These are phyloP conservation scores for Illadopsis cleaveri DNA, from an alignment of 2,113 vertebrate genomes.

Conservation along the genomic window DNA sequence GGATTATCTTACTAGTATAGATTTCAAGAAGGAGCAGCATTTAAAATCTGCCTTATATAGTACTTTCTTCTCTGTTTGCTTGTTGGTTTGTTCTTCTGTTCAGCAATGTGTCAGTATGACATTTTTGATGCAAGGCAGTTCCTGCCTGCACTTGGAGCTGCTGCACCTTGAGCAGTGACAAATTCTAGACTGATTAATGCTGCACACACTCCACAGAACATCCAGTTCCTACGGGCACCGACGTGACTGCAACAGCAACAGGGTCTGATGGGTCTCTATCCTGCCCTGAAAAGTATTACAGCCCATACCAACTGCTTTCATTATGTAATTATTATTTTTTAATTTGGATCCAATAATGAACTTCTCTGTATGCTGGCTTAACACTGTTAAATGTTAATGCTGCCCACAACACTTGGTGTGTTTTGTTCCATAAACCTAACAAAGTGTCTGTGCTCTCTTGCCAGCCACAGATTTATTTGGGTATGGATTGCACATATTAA, in stretches of 20 bases:
- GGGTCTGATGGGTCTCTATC: neutral
- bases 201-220: neutral
- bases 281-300: neutral
- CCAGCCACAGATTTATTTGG: slow-evolving; percentile 53
- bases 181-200: slow-evolving; percentile 33
- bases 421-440: neutral
- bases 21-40: neutral
- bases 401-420: neutral
- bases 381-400: slow-evolving; percentile 1
- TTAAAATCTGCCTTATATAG: neutral
- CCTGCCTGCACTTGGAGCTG: neutral
- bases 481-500: slow-evolving; percentile 60
- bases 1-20: neutral
- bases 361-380: neutral
- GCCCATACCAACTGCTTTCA: neutral
- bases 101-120: neutral
- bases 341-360: neutral
- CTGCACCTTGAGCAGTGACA: neutral
- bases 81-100: neutral
- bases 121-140: neutral
- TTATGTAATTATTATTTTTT: slow-evolving; percentile 10
- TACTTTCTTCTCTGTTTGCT: neutral
- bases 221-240: neutral
- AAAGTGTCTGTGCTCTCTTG: slow-evolving; percentile 14
- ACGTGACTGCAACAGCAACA: neutral